Percentiles rank a stretch among this genome's conserved stretches.
phyloP scores from a whole-genome alignment of 1,140 invertebrate species.

The Trachymyrmex cornetzi region DNA sequence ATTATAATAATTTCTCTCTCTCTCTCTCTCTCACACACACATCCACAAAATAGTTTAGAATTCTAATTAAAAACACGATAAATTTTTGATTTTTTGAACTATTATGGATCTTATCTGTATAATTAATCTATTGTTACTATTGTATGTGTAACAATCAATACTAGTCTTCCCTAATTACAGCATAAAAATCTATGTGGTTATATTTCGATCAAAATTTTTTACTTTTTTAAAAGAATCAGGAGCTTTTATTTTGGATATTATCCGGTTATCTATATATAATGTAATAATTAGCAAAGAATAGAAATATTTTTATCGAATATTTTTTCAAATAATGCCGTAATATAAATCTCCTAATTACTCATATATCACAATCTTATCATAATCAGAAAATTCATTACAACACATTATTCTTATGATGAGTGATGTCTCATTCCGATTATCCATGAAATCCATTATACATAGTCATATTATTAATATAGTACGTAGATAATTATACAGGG shows the following conservation, averaged over 20 bases:
- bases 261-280: background rate
- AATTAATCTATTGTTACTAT: background rate
- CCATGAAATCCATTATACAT: conserved; percentile 3
- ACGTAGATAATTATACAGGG: background rate
- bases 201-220: background rate
- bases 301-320: background rate
- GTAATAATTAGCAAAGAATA: background rate
- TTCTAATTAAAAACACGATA: background rate
- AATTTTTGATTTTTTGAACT: background rate
- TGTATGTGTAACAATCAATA: background rate
- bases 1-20: background rate
- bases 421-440: background rate
- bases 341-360: background rate
- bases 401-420: background rate
- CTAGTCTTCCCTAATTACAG: too few relatives aligned
- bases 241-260: background rate
- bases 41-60: background rate
- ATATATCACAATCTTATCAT: background rate
- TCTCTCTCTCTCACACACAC: background rate
- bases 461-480: background rate
- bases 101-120: background rate
- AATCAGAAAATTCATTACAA: conserved; percentile 1
- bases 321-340: background rate
- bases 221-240: background rate
- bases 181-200: background rate